Conservation (phyloP, 2,888 invertebrate species). For the Monopis laevigella region DNA sequence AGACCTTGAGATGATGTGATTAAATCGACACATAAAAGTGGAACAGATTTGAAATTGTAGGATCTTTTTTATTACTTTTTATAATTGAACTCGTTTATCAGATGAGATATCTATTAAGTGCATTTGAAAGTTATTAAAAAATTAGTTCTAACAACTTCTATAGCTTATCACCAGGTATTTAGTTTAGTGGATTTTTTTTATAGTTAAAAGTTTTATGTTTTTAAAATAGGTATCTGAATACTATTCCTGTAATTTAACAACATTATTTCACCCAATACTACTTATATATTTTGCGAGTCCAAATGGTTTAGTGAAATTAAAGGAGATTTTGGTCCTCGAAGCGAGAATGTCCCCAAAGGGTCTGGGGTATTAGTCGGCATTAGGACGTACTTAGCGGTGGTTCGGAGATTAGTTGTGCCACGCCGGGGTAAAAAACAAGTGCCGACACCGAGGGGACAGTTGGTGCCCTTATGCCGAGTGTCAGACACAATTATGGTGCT, state of each 20-base stretch:
- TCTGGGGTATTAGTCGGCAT: slow-evolving; percentile 57
- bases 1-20: slow-evolving; percentile 49
- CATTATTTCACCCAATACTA: no score
- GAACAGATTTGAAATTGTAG: no score
- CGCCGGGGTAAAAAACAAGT: slow-evolving; percentile 60
- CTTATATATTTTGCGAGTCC: neutral
- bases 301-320: slow-evolving; percentile 10
- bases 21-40: slow-evolving; percentile 19
- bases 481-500: slow-evolving; percentile 4
- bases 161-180: no score
- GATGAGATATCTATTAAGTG: no score
- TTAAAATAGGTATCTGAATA: no score
- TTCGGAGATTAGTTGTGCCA: slow-evolving; percentile 42
- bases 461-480: slow-evolving; percentile 8
- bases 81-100: no score
- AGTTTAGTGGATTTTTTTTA: no score
- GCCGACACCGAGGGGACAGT: slow-evolving; percentile 17
- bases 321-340: slow-evolving; percentile 8
- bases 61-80: no score
- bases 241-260: no score
- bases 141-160: no score
- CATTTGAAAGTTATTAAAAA: no score
- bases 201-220: no score
- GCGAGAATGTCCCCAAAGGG: slow-evolving; percentile 32
- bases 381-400: slow-evolving; percentile 40